Base-by-base conservation (phyloP, 2,113 vertebrate species). In the Gadus macrocephalus region DNA sequence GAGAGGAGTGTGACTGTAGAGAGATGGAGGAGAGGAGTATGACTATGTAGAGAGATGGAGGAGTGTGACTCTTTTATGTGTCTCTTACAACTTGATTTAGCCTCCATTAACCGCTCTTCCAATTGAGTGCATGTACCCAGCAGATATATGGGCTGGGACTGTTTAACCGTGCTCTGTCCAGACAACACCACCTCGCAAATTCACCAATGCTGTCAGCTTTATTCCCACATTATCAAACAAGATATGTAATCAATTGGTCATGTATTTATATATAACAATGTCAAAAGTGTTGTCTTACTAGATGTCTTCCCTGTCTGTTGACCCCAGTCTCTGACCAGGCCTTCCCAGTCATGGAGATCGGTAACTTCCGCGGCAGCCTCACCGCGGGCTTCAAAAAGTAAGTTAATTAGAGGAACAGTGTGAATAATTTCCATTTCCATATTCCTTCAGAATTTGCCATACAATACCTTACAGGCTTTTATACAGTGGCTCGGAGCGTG, bases 311-410 rank as follows among this genome's bases (percentile, higher is more conserved):
- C 20, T 53, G 2, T 22, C 16, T 72, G 22, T 22, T 74, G 11
- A 66, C 59, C 88, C 60, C 88, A 98, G 97, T 98, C 81, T 92
- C 93, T 0, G 93, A 93, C 67, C 70, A 89, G 25, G 84, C 87
- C 49, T 87, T 81, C 42, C 90, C 90, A 16, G 8, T 78, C 3
- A 0, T 93, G 70, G 90, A 94, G 15, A 17, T 79, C 3, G 55
- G 5, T 58, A 27, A 28, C 4, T 92, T 96, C 77, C 93, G 88
- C 75, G 22, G 15, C 75, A 85, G 83, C 74, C 91, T 98, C 35
- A 65, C 90, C 83, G 0, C 0, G 5, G 93, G 88, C 79, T 96
- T 98, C 86, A 94, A 17, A 89, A 92, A 86, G 97, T 98, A 91
- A 95, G 94, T 90, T 31, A 85, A 92, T 95, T 90, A 93, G 90